Evolutionary conservation across 1,140 invertebrate genomes (phyloP).

Genomic region (Drosophila persimilis): DNA sequence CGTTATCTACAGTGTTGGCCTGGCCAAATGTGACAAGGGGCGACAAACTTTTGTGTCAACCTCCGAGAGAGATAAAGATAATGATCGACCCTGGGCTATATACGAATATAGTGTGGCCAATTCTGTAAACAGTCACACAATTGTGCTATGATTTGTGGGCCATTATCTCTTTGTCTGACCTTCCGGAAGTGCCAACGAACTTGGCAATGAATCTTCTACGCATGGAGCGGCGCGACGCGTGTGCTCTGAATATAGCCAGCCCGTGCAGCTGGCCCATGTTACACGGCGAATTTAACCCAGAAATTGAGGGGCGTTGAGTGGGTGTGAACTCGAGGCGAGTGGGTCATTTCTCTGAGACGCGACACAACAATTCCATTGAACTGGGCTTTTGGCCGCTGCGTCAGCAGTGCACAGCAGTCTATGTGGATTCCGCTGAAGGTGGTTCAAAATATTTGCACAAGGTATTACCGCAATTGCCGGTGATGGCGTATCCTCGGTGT

Average conservation of each 20-base stretch:
- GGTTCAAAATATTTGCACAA: slow-evolving; percentile 62
- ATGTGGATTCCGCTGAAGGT: slow-evolving; percentile 38
- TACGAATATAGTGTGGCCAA: slow-evolving; percentile 28
- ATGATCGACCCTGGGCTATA: slow-evolving; percentile 49
- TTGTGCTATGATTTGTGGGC: slow-evolving; percentile 52
- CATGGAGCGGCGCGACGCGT: slow-evolving; percentile 27
- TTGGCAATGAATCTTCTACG: slow-evolving; percentile 70
- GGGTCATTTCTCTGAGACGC: slow-evolving; percentile 38
- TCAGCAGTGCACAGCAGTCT: slow-evolving; percentile 33
- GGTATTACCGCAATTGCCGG: slow-evolving; percentile 52
- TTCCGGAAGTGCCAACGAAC: slow-evolving; percentile 71
- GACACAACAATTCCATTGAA: slow-evolving; percentile 72
- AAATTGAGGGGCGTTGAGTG: slow-evolving; percentile 30
- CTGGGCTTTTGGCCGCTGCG: slow-evolving; percentile 47
- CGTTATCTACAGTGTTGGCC: slow-evolving; percentile 15
- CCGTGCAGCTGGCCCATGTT: slow-evolving; percentile 6
- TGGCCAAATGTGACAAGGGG: slow-evolving; percentile 14
- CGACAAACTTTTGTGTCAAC: slow-evolving; percentile 56
- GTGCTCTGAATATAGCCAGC: slow-evolving; percentile 62
- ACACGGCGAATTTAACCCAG: slow-evolving; percentile 36
- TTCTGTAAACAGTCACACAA: slow-evolving; percentile 43
- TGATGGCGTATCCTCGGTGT: slow-evolving; percentile 26
- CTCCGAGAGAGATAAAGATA: slow-evolving; percentile 15
- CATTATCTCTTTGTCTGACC: slow-evolving; percentile 43
- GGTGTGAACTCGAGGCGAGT: slow-evolving; percentile 23